These are phyloP conservation scores for Yoshiicerus persimilis DNA, from an alignment of 1,140 invertebrate species.

Conservation along the genomic window DNA sequence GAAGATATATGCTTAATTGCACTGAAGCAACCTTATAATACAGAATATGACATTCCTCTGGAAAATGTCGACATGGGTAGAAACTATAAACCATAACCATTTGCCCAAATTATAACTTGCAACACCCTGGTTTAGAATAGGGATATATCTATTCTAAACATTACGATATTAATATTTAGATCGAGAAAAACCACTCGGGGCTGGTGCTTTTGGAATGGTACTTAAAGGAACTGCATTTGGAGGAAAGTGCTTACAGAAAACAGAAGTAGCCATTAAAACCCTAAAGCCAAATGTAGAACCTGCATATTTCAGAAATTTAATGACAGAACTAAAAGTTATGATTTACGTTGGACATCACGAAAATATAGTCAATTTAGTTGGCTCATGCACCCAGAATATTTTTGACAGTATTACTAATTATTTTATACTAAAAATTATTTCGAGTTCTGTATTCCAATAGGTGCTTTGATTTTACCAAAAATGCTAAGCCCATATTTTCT, in stretches of 20 bases:
- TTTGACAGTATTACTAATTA: neutral
- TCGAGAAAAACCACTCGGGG: neutral
- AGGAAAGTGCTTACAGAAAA: neutral
- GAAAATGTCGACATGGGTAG: neutral
- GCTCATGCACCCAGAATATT: slow-evolving; percentile 19
- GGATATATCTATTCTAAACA: no score
- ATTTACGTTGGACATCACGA: neutral
- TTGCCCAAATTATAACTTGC: no score
- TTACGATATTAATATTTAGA: no score
- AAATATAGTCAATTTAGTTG: slow-evolving; percentile 15
- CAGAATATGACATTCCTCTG: neutral
- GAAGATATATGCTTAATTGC: neutral
- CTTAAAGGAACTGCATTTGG: neutral
- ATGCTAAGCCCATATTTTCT: no score
- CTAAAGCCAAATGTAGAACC: neutral
- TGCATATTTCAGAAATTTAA: neutral
- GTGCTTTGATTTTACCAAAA: no score
- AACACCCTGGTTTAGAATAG: no score
- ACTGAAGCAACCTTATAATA: neutral
- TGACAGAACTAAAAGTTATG: slow-evolving; percentile 21
- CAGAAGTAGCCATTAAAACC: slow-evolving; percentile 10
- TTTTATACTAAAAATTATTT: no score
- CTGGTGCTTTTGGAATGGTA: neutral
- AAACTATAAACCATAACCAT: neutral
- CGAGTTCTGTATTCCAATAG: no score